Evolutionary conservation across 2,888 invertebrate genomes (phyloP), one percentile per base, ranked within the genome.

Genomic region (Sacculina carcini): DNA sequence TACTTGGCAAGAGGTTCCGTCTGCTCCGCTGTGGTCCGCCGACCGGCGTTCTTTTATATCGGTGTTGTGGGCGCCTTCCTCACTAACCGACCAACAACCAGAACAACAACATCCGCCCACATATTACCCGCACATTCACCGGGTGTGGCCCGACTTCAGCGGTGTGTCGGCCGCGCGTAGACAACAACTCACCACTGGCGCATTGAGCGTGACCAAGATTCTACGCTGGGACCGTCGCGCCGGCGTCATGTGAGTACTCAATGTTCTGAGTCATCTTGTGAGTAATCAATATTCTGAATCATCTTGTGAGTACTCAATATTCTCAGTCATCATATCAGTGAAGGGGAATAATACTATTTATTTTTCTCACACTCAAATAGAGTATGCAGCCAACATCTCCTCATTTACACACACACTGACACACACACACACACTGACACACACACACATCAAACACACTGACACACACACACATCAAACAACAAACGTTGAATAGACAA

Each of bases 161-260:
- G n/a, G n/a, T n/a, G n/a, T n/a, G n/a, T n/a, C n/a, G n/a, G 54
- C 54, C 5, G 46, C 51, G 9, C 44, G 44, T 26, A 21, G 53
- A 2, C 31, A 51, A 4, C 62, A 70, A 0, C 59, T 79, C 38
- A 78, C 79, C 10, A 67, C 64, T 38, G 79, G 79, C 24, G 69
- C 69, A 58, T 77, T 71, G 61, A 74, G 79, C 14, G 83, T 86
- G 10, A 72, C 74, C 4, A 75, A 78, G 54, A 76, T 86, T 51
- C 61, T 81, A 21, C 68, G 72, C 12, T 85, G 83, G 84, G 77
- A 80, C 58, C 65, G 71, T 52, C 62, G 68, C 1, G 69, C 70
- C 53, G 71, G 77, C 59, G 61, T 73, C 34, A 73, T 84, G 79
- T 79, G 66, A 73, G 75, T 47, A 14, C 34, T 1, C 10, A 19